phyloP scores from a whole-genome alignment of 2,888 invertebrate genomes.

The Melikaiella ostensackeni region DNA sequence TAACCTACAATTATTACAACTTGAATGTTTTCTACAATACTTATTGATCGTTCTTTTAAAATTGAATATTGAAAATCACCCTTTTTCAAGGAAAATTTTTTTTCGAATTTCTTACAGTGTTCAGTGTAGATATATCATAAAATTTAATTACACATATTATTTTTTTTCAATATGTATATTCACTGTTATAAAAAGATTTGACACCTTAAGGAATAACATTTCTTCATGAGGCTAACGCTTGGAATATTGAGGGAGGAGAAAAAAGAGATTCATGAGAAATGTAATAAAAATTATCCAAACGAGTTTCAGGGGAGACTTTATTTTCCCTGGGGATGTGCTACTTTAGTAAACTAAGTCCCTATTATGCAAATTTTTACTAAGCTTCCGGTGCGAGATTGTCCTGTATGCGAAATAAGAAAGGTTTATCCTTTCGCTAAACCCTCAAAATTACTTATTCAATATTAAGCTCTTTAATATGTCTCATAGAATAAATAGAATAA shows the following conservation, averaged over 20 bases:
- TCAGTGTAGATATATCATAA: too few species aligned
- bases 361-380: constrained; percentile 62
- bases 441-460: neutral
- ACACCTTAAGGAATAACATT: neutral
- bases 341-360: constrained; percentile 31
- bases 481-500: neutral
- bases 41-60: too few species aligned
- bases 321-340: neutral
- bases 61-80: too few species aligned
- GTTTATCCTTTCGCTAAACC: neutral
- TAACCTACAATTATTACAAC: too few species aligned
- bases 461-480: neutral
- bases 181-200: too few species aligned
- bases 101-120: too few species aligned
- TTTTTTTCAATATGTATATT: too few species aligned
- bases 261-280: neutral
- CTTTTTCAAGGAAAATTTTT: too few species aligned
- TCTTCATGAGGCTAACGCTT: neutral
- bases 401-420: neutral
- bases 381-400: constrained; percentile 41
- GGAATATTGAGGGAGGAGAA: neutral
- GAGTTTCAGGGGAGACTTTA: constrained; percentile 4
- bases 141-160: too few species aligned
- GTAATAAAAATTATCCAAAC: constrained; percentile 2
- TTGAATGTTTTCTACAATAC: too few species aligned